phyloP scores from a whole-genome alignment of 2,888 invertebrate genomes.

The Pammene fasciana region DNA sequence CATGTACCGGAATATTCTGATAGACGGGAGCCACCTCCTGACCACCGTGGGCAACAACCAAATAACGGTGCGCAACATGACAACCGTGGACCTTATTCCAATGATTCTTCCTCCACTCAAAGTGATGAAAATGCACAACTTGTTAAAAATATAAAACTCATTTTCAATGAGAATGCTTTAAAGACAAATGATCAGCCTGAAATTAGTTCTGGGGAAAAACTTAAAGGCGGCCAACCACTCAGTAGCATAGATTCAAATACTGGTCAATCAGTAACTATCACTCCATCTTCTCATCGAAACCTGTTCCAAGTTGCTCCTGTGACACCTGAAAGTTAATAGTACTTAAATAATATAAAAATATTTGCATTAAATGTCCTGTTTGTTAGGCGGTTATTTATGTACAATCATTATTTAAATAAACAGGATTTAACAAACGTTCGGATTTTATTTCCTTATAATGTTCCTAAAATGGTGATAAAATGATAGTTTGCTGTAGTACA shows the following conservation, averaged over 20 bases:
- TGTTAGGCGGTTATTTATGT: too few species aligned
- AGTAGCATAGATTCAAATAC: neutral
- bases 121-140: neutral
- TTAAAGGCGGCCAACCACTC: neutral
- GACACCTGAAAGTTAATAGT: constrained; percentile 6
- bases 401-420: too few species aligned
- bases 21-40: neutral
- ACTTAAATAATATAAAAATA: too few species aligned
- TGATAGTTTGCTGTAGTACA: too few species aligned
- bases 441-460: too few species aligned
- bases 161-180: neutral
- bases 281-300: neutral
- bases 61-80: neutral
- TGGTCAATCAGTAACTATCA: neutral
- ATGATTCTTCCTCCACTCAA: neutral
- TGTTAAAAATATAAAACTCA: neutral
- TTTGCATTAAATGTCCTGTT: too few species aligned
- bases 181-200: neutral
- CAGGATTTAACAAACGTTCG: too few species aligned
- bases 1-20: neutral
- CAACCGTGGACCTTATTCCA: neutral
- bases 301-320: neutral
- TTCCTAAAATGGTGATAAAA: too few species aligned
- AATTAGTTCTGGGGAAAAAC: neutral
- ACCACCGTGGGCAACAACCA: neutral